Conservation (phyloP, 1,140 invertebrate species). For the Thrips palmi region DNA sequence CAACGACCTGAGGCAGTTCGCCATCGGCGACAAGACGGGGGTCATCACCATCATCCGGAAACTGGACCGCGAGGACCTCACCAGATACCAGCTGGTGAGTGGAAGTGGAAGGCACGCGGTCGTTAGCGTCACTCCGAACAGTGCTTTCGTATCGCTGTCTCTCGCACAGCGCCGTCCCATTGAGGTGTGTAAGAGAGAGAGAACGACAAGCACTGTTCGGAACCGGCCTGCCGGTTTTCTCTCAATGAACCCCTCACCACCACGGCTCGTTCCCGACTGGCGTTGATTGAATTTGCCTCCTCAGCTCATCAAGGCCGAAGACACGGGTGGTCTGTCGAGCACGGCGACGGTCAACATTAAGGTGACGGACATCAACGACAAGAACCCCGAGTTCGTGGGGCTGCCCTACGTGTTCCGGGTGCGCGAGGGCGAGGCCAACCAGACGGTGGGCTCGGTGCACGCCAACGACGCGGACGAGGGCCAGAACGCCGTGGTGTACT, state of each 20-base stretch:
- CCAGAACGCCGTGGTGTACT: constrained; percentile 34
- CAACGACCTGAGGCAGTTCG: constrained; percentile 69
- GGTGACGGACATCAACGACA: constrained; percentile 80
- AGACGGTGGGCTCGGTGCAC: constrained; percentile 56
- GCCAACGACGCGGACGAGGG: constrained; percentile 68
- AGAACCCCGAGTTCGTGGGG: constrained; percentile 61
- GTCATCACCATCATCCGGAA: constrained; percentile 64
- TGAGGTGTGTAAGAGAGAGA: too few species aligned
- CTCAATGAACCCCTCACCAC: too few species aligned
- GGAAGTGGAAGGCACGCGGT: too few species aligned
- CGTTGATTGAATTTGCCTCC: constrained; percentile 19
- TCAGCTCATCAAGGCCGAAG: constrained; percentile 65
- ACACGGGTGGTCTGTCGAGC: constrained; percentile 60
- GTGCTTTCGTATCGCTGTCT: too few species aligned
- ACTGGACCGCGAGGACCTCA: constrained; percentile 70
- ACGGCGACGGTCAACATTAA: constrained; percentile 71
- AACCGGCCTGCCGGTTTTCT: too few species aligned
- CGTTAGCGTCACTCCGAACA: too few species aligned
- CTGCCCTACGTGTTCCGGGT: constrained; percentile 62
- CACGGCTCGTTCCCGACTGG: too few species aligned
- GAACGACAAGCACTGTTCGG: background rate
- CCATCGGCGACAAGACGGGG: constrained; percentile 62
- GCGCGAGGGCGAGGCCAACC: constrained; percentile 52
- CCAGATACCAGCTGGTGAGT: constrained; percentile 61
- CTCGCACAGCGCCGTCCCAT: too few species aligned